Conservation (phyloP, 2,888 invertebrate genomes). For the Platycheirus rosarum region DNA sequence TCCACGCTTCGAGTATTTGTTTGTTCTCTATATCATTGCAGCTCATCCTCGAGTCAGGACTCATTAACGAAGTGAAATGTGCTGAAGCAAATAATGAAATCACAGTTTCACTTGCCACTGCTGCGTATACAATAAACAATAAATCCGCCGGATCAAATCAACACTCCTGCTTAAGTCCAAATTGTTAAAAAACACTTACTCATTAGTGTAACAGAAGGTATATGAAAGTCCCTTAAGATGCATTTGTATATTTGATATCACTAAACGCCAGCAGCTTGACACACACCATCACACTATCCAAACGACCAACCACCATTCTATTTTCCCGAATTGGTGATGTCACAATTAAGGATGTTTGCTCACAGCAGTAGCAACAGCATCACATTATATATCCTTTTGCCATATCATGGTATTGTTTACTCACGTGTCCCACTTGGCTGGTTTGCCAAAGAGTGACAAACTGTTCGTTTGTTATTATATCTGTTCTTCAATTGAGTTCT, state of each 20-base stretch:
- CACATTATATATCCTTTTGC: conserved; percentile 24
- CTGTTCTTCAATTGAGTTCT: background rate
- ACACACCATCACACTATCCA: conserved; percentile 21
- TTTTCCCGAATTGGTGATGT: conserved; percentile 17
- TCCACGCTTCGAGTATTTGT: too few species aligned
- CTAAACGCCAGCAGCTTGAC: conserved; percentile 23
- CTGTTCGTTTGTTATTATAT: conserved; percentile 8
- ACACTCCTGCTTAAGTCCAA: too few species aligned
- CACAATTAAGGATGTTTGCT: conserved; percentile 39
- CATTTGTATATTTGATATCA: conserved; percentile 15
- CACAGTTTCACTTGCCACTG: background rate
- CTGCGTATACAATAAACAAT: too few species aligned
- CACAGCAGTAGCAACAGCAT: too few species aligned
- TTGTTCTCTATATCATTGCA: too few species aligned
- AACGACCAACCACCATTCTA: conserved; percentile 10
- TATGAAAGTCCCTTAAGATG: conserved; percentile 7
- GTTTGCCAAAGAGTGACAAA: conserved; percentile 26
- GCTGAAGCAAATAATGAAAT: background rate
- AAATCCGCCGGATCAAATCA: background rate
- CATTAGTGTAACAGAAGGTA: background rate
- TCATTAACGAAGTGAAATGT: conserved; percentile 5
- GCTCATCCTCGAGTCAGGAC: background rate
- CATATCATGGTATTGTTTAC: conserved; percentile 35
- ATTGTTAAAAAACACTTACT: too few species aligned
- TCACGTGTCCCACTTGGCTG: conserved; percentile 11